Base-by-base conservation (phyloP, 2,888 invertebrate species). In the Drosophila merina region DNA sequence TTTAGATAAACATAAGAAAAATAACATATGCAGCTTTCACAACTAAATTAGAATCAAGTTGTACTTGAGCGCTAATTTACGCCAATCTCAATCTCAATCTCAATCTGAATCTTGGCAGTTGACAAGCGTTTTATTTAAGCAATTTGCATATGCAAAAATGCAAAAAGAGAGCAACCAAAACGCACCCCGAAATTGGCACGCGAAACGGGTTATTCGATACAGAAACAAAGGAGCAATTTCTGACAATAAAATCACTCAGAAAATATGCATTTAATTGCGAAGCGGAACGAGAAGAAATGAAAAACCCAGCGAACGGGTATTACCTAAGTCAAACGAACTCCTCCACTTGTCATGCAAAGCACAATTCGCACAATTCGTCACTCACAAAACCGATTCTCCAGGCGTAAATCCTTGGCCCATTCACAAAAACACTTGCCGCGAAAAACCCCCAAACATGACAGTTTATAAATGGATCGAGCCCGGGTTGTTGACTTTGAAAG, bases 1-100 rank as follows among this genome's bases (percentile, higher is more conserved):
- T 71, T 52, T 55, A 66, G 45, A 63, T 36, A 69, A 72, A 57
- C 51, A 70, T 45, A 45, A 20, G 26, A 33, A 57, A 36, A 62
- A 28, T 40, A 54, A 12, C 45, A 47, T 71, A 57, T 60, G 47
- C 57, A 63, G 69, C 62, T 66, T 52, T 57, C 56, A 60, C 47
- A 63, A 47, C 55, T 30, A 72, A 76, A 80, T 76, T 72, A 72
- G 73, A 80, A 76, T 76, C 81, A 78, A 75, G 84, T 86, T 73
- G 88, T 75, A 76, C 84, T 88, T 85, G 86, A 85, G 63, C 66
- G 60, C 72, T 75, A 72, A 85, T 86, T 84, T 83, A 83, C 42
- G 56, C 57, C 68, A 77, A 75, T 78, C 64, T 54, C 57, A 57
- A 58, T 48, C 60, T 25, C 40, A 44, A 44, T 44, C 44, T 44